Evolutionary conservation across 2,888 invertebrate genomes (phyloP), one percentile per base, ranked within the genome.

Genomic region (Melanophora roralis): DNA sequence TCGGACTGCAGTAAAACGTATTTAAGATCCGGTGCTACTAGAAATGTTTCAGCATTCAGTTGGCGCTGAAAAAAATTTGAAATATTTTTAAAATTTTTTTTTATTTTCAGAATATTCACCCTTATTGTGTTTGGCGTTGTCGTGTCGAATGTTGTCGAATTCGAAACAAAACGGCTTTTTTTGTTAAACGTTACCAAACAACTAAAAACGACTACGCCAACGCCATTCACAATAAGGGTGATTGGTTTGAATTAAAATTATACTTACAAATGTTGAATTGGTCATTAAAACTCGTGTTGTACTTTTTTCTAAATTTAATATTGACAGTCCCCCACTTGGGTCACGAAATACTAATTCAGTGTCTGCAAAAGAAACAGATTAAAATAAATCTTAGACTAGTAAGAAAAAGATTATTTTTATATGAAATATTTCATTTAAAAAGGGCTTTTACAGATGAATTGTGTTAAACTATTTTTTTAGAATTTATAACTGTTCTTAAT

Each of bases 221-320:
- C n/a, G n/a, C n/a, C n/a, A n/a, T n/a, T n/a, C n/a, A n/a, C n/a
- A n/a, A n/a, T n/a, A n/a, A n/a, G n/a, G 40, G 12, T 9, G 11
- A 27, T 59, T 45, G 4, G 32, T 53, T 21, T 36, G 0, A 9
- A 27, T 43, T 47, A 4, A 9, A 16, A 27, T 49, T 8, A 12
- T 87, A 94, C 95, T 95, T 91, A 96, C 95, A 89, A 95, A 95
- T 75, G 95, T 95, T 69, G 94, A 93, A 90, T 95, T 95, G 86
- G 94, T 94, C 93, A 96, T 94, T 75, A 96, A 92, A 81, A 94
- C 92, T 82, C 93, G 91, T 60, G 94, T 93, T 85, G 94, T 94
- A 87, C 94, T 92, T 88, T 94, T 94, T 85, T 93, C 93, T 62
- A 95, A 94, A 89, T 95, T 94, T 91, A 95, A 94, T 82, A 96